Base-by-base conservation (phyloP, 1,140 invertebrate species). In the Procambarus clarkii region DNA sequence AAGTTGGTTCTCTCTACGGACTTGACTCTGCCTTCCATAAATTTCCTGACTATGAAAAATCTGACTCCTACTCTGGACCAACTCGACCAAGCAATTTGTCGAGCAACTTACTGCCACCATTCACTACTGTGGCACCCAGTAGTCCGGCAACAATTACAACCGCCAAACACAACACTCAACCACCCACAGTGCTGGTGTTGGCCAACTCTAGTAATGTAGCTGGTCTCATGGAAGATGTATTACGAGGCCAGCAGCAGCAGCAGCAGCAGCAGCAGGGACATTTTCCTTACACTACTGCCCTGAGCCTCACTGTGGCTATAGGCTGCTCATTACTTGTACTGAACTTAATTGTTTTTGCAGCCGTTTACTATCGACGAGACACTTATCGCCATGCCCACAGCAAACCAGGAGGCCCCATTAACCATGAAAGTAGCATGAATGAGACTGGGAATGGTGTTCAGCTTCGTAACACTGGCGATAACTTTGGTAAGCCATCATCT, bases 321-420 rank as follows among this genome's bases (percentile, higher is more conserved):
- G 98, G 98, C 0, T 98, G 97, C 94, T 97, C 97, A 76, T 95
- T 98, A 9, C 95, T 99, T 3, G 95, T 99, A 8, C 95, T 99
- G 3, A 99, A 99, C 94, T 96, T 99, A 11, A 95, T 99, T 0
- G 98, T 99, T 82, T 99, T 99, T 94, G 98, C 98, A 60, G 98
- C 54, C 13, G 98, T 99, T 71, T 99, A 98, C 94, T 98, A 98
- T 93, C 86, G 92, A n/a, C 82, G 88, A 24, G 92, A 89, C 60
- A 80, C 45, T 48, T 64, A 76, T 5, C 76, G 86, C 7, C 88
- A 91, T 13, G 34, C 88, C 11, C 86, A 86, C 46, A 91, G 54
- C 82, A 91, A 91, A 74, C 74, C 82, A 11, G 34, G 34, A 34
- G 34, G 34, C 34, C 34, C 34, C 34, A 34, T 34, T 54, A 91